Evolutionary conservation across 2,888 invertebrate genomes (phyloP), one percentile per base, ranked within the genome.

Genomic region (Carpatolechia fugitivella): DNA sequence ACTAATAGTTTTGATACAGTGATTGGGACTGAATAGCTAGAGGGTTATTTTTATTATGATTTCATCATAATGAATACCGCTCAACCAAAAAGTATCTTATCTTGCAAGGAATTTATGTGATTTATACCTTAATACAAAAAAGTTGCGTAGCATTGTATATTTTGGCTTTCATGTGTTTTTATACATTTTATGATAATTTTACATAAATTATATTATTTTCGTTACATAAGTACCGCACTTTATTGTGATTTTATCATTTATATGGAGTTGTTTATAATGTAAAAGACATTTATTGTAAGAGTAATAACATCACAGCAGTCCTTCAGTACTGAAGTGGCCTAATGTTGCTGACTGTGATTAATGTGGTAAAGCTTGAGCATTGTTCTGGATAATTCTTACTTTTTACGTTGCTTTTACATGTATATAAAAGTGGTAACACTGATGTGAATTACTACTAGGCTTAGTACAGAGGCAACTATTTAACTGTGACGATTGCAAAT

Each of bases 201-300:
- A 54, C 66, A 65, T 65, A 64, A 63, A 64, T 65, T 60, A 68
- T 68, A 54, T 47, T 63, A 62, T 68, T 64, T 65, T 65, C 57
- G 55, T 68, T 70, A 70, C 59, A 58, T 60, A 62, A 59, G 68
- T 58, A 56, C 55, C 49, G 74, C 71, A 70, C 77, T 69, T 69
- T 40, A 54, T 67, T 76, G 70, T 78, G 72, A 76, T 76, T 66
- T 69, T 64, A 57, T 61, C 53, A 50, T 61, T 60, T 60, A 61
- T 58, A 61, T 63, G 63, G 56, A 63, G 66, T 72, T 63, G 67
- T 73, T 71, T 69, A 73, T 78, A 24, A 69, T 73, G 65, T 71
- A 78, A 83, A 85, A 84, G 80, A 84, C 82, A 80, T 66, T 75
- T 71, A 62, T 61, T 57, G 52, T 64, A 62, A 56, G 61, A 59